phyloP scores from a whole-genome alignment of 1,140 invertebrate species.

The Cylas formicarius region DNA sequence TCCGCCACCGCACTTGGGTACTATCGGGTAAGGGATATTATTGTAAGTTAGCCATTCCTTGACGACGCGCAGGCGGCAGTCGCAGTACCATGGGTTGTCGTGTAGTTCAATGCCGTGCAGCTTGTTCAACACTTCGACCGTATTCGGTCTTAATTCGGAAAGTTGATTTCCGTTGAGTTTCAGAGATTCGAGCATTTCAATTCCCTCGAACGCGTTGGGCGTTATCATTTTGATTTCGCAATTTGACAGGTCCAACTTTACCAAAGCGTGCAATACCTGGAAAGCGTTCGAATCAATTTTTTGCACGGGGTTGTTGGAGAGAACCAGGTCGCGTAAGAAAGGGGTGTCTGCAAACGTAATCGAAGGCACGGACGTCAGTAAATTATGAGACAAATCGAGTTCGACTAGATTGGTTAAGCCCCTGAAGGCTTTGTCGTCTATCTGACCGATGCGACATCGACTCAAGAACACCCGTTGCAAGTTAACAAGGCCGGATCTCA shows the following conservation, averaged over 20 bases:
- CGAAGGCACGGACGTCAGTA: constrained; percentile 70
- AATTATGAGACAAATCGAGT: constrained; percentile 77
- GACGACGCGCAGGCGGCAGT: constrained; percentile 73
- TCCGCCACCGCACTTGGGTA: constrained; percentile 64
- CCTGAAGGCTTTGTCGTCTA: constrained; percentile 73
- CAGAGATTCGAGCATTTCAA: constrained; percentile 69
- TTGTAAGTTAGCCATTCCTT: constrained; percentile 77
- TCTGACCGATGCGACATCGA: constrained; percentile 73
- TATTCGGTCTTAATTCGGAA: constrained; percentile 60
- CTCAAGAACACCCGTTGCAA: constrained; percentile 77
- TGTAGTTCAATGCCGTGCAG: constrained; percentile 80
- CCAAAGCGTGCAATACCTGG: constrained; percentile 61
- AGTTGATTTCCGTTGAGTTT: constrained; percentile 77
- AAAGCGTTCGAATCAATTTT: constrained; percentile 72
- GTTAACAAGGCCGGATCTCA: constrained; percentile 70
- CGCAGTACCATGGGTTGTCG: constrained; percentile 87
- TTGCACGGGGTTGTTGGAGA: constrained; percentile 74
- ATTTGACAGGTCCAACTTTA: constrained; percentile 77
- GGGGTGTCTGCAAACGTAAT: constrained; percentile 67
- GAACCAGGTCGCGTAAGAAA: constrained; percentile 69
- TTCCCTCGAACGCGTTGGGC: constrained; percentile 67
- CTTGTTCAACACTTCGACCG: constrained; percentile 63
- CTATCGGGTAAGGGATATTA: constrained; percentile 71
- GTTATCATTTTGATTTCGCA: constrained; percentile 72
- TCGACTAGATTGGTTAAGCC: constrained; percentile 83